Evolutionary conservation across 2,888 invertebrate species (phyloP).

Genomic region (Mechanitis mazaeus): DNA sequence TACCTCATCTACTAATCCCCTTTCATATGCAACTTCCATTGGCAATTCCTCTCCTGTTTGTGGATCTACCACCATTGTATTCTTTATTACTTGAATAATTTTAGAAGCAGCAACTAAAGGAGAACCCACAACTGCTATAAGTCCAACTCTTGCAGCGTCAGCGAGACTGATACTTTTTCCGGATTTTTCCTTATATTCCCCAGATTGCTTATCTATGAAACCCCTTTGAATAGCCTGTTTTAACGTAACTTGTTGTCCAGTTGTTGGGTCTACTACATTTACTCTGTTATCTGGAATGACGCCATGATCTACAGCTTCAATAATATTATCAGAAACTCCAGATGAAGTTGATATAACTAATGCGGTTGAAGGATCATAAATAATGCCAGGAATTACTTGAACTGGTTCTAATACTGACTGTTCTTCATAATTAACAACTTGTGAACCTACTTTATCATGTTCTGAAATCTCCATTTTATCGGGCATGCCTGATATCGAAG

Average conservation of each 20-base stretch:
- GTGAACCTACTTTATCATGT: constrained; percentile 36
- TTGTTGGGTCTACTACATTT: constrained; percentile 82
- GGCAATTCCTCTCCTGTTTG: constrained; percentile 85
- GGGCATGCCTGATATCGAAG: constrained; percentile 82
- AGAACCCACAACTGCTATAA: constrained; percentile 84
- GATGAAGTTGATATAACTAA: constrained; percentile 83
- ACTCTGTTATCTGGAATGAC: constrained; percentile 81
- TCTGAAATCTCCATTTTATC: constrained; percentile 84
- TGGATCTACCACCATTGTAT: constrained; percentile 84
- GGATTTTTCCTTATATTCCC: constrained; percentile 80
- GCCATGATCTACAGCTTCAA: constrained; percentile 86
- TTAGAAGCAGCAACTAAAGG: constrained; percentile 84
- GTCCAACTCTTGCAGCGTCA: constrained; percentile 86
- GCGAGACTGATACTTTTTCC: constrained; percentile 81
- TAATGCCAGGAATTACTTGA: constrained; percentile 83
- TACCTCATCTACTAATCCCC: constrained; percentile 79
- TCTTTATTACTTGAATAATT: constrained; percentile 80
- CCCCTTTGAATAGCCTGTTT: constrained; percentile 86
- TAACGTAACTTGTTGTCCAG: constrained; percentile 80
- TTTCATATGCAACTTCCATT: constrained; percentile 79
- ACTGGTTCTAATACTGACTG: constrained; percentile 79
- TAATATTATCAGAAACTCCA: constrained; percentile 82
- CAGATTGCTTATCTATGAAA: constrained; percentile 83
- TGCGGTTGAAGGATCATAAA: constrained; percentile 87
- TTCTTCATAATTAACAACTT: constrained; percentile 42